These are phyloP conservation scores for Aselliscus stoliczkanus DNA, from an alignment of 2,797 vertebrate genomes.

Conservation along the genomic window DNA sequence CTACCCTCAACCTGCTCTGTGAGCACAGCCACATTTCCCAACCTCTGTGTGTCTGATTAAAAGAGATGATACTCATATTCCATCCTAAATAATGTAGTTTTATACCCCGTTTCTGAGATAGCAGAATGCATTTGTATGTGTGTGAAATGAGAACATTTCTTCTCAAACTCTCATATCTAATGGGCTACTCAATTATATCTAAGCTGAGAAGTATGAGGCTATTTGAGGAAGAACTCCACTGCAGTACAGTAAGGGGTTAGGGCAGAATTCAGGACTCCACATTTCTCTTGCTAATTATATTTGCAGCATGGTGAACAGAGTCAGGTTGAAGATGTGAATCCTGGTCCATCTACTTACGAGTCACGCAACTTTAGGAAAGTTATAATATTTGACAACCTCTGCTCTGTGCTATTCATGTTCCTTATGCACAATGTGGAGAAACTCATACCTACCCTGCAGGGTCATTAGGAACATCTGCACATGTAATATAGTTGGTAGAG, in stretches of 20 bases:
- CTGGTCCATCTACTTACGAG: background rate
- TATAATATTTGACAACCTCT: background rate
- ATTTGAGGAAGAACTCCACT: background rate
- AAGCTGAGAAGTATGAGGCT: background rate
- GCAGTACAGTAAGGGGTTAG: background rate
- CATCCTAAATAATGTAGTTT: background rate
- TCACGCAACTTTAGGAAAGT: background rate
- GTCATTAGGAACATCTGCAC: background rate
- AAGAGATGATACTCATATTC: background rate
- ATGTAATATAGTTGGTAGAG: background rate
- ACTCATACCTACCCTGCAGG: too few species aligned
- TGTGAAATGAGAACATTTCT: background rate
- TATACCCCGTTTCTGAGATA: background rate
- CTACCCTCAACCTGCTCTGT: background rate
- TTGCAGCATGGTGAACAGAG: background rate
- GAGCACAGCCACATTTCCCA: background rate
- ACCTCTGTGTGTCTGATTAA: background rate
- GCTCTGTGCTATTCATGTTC: background rate
- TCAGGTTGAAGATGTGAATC: background rate
- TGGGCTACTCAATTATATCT: background rate
- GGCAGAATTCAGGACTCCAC: background rate
- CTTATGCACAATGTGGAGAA: background rate
- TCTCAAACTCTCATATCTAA: background rate
- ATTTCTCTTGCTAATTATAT: conserved; percentile 17
- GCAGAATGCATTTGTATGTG: background rate